Percentiles rank a stretch among this genome's conserved stretches.
Conservation (phyloP, 1,140 invertebrate genomes). For the Homalodisca vitripennis region DNA sequence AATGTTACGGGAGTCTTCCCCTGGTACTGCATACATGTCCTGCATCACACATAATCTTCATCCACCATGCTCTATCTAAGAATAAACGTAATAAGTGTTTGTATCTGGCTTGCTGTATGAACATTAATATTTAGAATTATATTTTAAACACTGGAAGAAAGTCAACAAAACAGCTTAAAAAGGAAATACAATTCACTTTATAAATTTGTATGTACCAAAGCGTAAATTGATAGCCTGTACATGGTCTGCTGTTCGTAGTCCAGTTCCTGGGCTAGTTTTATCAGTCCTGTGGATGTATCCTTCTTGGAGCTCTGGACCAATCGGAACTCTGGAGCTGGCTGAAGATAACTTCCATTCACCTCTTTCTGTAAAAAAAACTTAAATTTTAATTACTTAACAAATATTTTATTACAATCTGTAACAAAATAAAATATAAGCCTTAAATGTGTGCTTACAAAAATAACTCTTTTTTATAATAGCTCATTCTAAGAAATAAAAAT, state of each 20-base stretch:
- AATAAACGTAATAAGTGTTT: neutral
- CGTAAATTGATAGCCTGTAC: constrained; percentile 76
- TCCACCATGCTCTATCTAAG: neutral
- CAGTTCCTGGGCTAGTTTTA: constrained; percentile 53
- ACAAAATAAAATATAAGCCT: too few species aligned
- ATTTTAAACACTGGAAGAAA: neutral
- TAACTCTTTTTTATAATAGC: too few species aligned
- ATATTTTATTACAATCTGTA: too few species aligned
- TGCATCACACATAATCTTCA: constrained; percentile 46
- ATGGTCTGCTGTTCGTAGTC: constrained; percentile 85
- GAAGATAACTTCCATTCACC: constrained; percentile 39
- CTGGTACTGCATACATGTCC: constrained; percentile 81
- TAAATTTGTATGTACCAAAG: constrained; percentile 63
- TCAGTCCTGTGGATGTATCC: constrained; percentile 42
- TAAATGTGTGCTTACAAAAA: too few species aligned
- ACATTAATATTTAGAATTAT: neutral
- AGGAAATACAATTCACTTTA: too few species aligned
- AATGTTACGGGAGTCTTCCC: constrained; percentile 80
- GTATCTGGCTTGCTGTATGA: neutral
- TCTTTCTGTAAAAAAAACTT: constrained; percentile 28
- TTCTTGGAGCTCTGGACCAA: constrained; percentile 41
- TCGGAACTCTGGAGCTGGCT: constrained; percentile 60
- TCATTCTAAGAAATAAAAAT: too few species aligned
- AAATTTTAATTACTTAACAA: neutral
- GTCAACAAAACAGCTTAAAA: too few species aligned